A percentile compares a stretch with the other conserved stretches of the same genome.
Conservation (phyloP, 1,140 invertebrate species). For the Neodiprion fabricii region DNA sequence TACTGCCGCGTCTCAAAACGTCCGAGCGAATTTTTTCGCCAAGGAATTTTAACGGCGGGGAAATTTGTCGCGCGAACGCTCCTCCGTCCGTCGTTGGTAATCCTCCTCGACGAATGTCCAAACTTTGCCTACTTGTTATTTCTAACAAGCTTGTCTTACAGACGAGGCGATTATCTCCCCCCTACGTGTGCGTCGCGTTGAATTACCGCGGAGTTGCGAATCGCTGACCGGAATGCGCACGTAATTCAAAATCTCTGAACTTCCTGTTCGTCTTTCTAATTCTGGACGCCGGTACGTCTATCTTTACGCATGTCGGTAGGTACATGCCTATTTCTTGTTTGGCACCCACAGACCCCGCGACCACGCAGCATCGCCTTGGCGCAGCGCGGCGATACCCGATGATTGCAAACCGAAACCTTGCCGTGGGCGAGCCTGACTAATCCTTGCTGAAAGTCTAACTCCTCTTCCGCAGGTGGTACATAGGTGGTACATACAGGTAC, state of each 20-base stretch:
- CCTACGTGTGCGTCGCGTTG: neutral
- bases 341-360: neutral
- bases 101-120: too few species aligned
- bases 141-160: conserved; percentile 1
- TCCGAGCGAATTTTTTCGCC: neutral
- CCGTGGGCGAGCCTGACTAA: conserved; percentile 2
- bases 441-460: neutral
- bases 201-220: neutral
- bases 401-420: neutral
- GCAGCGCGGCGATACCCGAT: too few species aligned
- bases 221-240: neutral
- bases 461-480: neutral
- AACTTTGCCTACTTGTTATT: neutral
- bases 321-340: conserved; percentile 1
- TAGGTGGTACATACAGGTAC: too few species aligned
- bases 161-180: neutral
- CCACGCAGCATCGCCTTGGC: neutral
- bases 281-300: neutral
- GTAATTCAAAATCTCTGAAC: neutral
- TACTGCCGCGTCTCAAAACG: too few species aligned
- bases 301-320: neutral
- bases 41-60: conserved; percentile 10
- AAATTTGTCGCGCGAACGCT: neutral
- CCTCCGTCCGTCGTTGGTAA: too few species aligned
- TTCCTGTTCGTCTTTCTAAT: neutral